Base-by-base conservation (phyloP, 2,797 vertebrate genomes). In the Chaetophractus vellerosus region DNA sequence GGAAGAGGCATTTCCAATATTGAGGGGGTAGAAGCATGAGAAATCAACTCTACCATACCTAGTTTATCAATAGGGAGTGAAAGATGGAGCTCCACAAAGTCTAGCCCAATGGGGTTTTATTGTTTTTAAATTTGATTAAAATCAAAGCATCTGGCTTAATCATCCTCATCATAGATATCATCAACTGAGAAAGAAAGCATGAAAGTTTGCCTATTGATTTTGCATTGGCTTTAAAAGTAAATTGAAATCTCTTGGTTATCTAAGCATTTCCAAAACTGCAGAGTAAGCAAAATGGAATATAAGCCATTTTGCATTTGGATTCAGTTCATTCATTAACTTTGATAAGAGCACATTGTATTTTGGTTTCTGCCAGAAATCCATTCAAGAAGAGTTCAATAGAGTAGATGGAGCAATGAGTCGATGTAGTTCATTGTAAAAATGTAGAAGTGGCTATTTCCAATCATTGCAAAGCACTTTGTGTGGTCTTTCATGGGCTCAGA, bases 301-400 rank as follows among this genome's bases (percentile, higher is more conserved):
- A 96, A 92, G 84, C 38, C 36, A 69, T 89, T 96, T 96, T 79
- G 72, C 31, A 76, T 95, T 95, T 95, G 75, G 48, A 93, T 94
- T 91, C 71, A 80, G 64, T 89, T 96, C 71, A 95, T 86, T 95
- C 69, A 95, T 94, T 96, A 86, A 71, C 45, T 93, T 92, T 87
- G 75, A 93, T 87, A 92, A 92, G 6, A 91, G 10, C 28, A 91
- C 71, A 72, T 23, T 79, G 36, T 45, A 86, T 71, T 88, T 96
- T 86, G 15, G 2, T 76, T 89, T 95, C 76, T 76, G 31, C 83
- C 45, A 93, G 83, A 83, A 94, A 89, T 83, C 80, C 81, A 91
- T 86, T 93, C 71, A 87, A 83, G 41, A 94, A 57, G 0, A 3
- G 38, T 41, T 68, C 75, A 84, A 88, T 45, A 91, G 24, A 93